Percentiles rank a stretch among this genome's conserved stretches.
Conservation (phyloP, 2,797 vertebrate species). For the Tiaroga cobitis region DNA sequence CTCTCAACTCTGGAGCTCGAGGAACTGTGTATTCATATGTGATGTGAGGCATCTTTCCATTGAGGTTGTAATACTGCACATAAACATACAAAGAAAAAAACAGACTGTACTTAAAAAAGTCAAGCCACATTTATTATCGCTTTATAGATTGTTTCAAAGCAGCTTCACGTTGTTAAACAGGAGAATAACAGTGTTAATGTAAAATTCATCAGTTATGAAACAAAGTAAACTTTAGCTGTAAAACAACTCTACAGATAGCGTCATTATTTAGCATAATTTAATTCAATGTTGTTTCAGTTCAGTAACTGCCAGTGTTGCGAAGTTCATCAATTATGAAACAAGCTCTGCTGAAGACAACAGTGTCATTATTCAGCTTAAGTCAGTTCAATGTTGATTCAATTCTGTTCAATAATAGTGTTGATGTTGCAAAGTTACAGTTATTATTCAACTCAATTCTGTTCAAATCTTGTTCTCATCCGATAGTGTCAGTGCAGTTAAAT, state of each 20-base stretch:
- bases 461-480: not conserved
- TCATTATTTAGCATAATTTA: not conserved
- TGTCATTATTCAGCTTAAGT: not conserved
- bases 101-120: not conserved
- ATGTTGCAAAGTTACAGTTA: not conserved
- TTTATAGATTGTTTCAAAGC: not conserved
- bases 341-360: not conserved
- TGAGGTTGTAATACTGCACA: conserved; percentile 88
- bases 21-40: conserved; percentile 89
- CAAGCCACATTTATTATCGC: not conserved
- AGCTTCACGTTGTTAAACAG: not conserved
- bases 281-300: not conserved
- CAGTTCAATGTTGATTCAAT: not conserved
- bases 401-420: not conserved
- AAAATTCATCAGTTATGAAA: not conserved
- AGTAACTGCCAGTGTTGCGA: not conserved
- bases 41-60: conserved; percentile 88
- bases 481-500: not conserved
- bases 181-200: not conserved
- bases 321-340: not conserved
- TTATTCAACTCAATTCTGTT: not conserved
- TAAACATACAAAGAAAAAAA: conserved; percentile 24
- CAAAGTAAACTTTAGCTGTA: not conserved
- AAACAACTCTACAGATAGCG: not conserved
- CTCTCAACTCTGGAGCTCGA: conserved; percentile 55